Evolutionary conservation across 1,140 invertebrate species (phyloP), one percentile per base, ranked within the genome.

Genomic region (Drosophila watanabei): DNA sequence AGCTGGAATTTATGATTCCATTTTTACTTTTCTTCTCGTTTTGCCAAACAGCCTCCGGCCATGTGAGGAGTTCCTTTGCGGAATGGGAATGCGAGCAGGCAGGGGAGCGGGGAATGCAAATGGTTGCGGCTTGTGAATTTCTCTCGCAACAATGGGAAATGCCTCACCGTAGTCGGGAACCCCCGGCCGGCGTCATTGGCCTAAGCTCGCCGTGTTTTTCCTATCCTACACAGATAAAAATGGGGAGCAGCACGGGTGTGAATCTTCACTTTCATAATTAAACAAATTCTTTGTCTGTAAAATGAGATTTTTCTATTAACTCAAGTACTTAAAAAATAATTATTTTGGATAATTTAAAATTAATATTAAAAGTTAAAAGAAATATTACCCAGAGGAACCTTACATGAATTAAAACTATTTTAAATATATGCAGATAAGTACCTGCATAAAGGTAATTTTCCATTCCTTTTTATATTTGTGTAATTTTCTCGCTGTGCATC

Each of bases 1-100:
- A 65, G 45, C 56, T 59, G 58, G 46, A 76, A 86, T 82, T 79
- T 86, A 86, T 87, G 75, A 81, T 81, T 80, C 75, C 65, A 89
- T 81, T 63, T 79, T 72, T 62, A 84, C 80, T 70, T 84, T 65
- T 64, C 71, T 69, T 72, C 58, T 54, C 69, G 69, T 49, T 52
- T 72, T 64, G 59, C 11, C 45, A 46, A 79, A 79, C 65, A 79
- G 77, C 76, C 66, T 64, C 28, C 52, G 66, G 75, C 32, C 49
- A 33, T 62, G 63, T 70, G 64, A 78, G 43, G 24, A 58, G 37
- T 43, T 46, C 48, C 57, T 61, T 77, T 60, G 57, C 63, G 65
- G 43, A 77, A 37, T 68, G 51, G 43, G 33, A 54, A 71, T 71
- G 68, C 37, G 46, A 37, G 43, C 13, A 35, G 11, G 61, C 43